A percentile compares a stretch with the other conserved stretches of the same genome.
These are phyloP conservation scores for Notarius quadriscutis DNA, from an alignment of 2,113 vertebrate species.

Conservation along the genomic window DNA sequence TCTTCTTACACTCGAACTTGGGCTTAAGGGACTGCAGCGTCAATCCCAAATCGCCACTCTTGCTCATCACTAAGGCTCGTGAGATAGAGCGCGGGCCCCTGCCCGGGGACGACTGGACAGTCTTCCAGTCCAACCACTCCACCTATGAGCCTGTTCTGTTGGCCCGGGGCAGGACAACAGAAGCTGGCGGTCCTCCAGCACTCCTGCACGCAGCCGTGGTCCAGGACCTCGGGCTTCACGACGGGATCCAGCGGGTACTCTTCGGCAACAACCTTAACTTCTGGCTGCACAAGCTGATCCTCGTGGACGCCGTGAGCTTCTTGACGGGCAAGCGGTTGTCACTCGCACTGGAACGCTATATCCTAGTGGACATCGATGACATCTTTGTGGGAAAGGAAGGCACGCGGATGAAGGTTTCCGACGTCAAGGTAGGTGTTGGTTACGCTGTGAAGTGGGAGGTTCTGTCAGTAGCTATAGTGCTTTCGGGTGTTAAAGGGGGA, in stretches of 20 bases:
- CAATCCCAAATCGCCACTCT: slow-evolving; percentile 83
- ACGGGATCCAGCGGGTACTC: slow-evolving; percentile 85
- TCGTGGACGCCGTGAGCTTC: slow-evolving; percentile 85
- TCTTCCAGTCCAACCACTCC: slow-evolving; percentile 89
- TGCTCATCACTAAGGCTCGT: slow-evolving; percentile 81
- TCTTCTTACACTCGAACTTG: slow-evolving; percentile 87
- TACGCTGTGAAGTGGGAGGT: background rate
- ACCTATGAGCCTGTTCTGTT: slow-evolving; percentile 85
- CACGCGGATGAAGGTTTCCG: slow-evolving; percentile 86
- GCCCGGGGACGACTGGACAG: slow-evolving; percentile 86
- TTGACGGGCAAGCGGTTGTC: slow-evolving; percentile 84
- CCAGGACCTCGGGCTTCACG: slow-evolving; percentile 86
- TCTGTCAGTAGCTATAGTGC: background rate
- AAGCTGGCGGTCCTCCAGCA: slow-evolving; percentile 73
- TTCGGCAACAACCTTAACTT: slow-evolving; percentile 89
- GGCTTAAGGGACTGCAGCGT: slow-evolving; percentile 87
- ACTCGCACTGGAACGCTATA: slow-evolving; percentile 81
- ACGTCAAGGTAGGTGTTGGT: slow-evolving; percentile 80
- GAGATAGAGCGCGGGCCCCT: slow-evolving; percentile 83
- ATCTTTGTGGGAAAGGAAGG: slow-evolving; percentile 91
- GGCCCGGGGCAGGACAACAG: slow-evolving; percentile 79
- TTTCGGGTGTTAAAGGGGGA: background rate
- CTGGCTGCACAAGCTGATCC: slow-evolving; percentile 87
- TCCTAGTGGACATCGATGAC: slow-evolving; percentile 87
- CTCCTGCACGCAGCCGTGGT: slow-evolving; percentile 82